Base-by-base conservation (phyloP, 2,797 vertebrate genomes). In the Podargus strigoides region DNA sequence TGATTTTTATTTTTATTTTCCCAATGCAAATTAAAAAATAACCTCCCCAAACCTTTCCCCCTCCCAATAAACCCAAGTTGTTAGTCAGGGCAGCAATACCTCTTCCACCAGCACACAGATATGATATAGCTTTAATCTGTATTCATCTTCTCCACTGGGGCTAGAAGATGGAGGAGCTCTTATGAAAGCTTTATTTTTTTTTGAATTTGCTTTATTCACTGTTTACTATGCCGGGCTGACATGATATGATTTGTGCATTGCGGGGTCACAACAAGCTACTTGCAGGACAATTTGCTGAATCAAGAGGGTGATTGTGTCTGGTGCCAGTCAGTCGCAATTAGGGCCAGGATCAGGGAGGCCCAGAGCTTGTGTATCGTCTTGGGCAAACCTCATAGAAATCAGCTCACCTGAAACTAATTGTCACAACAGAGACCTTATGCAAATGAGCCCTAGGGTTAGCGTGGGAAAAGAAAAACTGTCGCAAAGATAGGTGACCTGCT, bases 321-420 rank as follows among this genome's bases (percentile, higher is more conserved):
- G 99, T 99, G 99, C 99, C 99, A 99, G 99, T 99, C 98, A 98
- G 98, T 99, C 98, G 98, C 99, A 99, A 99, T 99, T 99, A 99
- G 99, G 98, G 98, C 98, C 98, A 98, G 98, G 98, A 98, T 98
- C 98, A 97, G 98, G 98, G 98, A 98, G 98, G 97, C 97, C 97
- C 95, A 89, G 97, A 97, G 97, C 94, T 98, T 97, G 97, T 97
- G 96, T 96, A 97, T 98, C 98, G 97, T 98, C 98, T 98, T 98
- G 98, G 97, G 98, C 98, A 97, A 97, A 97, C 97, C 96, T 98
- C 98, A 99, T 99, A 99, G 98, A 98, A 98, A 99, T 98, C 99
- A 99, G 98, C 98, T 99, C 99, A 99, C 99, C 99, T 99, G 99
- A 99, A 99, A 98, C 98, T 99, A 99, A 99, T 99, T 98, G 98